Evolutionary conservation across 1,140 invertebrate species (phyloP), one percentile per base, ranked within the genome.

Genomic region (Cydia strobilella): DNA sequence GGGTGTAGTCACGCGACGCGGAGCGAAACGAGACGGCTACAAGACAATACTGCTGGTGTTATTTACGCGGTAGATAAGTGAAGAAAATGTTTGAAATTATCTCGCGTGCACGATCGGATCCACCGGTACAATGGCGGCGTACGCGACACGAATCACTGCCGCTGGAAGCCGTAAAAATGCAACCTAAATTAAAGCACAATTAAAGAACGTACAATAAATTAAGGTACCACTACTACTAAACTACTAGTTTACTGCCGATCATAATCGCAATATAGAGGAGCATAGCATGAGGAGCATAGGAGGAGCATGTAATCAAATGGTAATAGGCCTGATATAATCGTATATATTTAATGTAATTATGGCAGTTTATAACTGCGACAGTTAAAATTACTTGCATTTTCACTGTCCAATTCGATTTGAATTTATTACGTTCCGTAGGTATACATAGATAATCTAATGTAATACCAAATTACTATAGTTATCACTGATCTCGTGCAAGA

Each of bases 1-100:
- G 88, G 77, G 79, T 72, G 42, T 77, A 81, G 86, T 89, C 89
- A 91, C 89, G 89, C 89, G 84, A 90, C 74, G 77, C 74, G 48
- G 76, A 86, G 83, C 84, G 82, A 84, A 89, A 89, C 86, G 79
- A 78, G 76, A 74, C 82, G 75, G 35, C 76, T 76, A 80, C 79
- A 81, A 88, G 83, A 90, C 86, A 86, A 85, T 88, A 81, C 83
- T 76, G 76, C 77, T 80, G 82, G 63, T 63, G 81, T 84, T 82
- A 82, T 87, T 87, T 84, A 85, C 82, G 83, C 78, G 82, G 83
- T 80, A 85, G 84, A 84, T 84, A 84, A 83, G 79, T 79, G 74
- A 82, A 74, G 81, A 81, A 77, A 82, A 84, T 83, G 80, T 78
- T 83, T 82, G 80, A 82, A 83, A 82, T 83, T 82, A 83, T 81